phyloP scores from a whole-genome alignment of 2,113 vertebrate genomes.

The Ceyx margarethae region DNA sequence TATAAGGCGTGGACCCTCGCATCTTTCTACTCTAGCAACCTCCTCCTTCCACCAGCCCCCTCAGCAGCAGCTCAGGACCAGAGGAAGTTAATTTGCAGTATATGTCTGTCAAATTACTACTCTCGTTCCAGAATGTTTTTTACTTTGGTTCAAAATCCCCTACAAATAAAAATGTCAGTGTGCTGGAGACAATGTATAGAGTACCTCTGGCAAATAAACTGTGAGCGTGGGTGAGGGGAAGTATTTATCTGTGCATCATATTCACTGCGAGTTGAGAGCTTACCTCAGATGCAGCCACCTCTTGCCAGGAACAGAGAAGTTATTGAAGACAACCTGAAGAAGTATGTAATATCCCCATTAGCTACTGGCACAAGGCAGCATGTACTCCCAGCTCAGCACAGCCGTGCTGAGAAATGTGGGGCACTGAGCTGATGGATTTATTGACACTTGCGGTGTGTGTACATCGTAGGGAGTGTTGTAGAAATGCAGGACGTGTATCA shows the following conservation, averaged over 20 bases:
- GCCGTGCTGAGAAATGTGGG: rapidly evolving
- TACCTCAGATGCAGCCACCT: background rate
- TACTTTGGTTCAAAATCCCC: background rate
- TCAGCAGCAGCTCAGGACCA: background rate
- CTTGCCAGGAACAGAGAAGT: background rate
- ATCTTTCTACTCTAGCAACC: background rate
- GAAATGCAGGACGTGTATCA: background rate
- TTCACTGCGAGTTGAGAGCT: background rate
- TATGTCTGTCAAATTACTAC: background rate
- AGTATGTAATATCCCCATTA: background rate
- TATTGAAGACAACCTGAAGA: background rate
- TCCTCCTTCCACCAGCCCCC: background rate
- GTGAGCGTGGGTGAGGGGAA: background rate
- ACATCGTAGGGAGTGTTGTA: rapidly evolving
- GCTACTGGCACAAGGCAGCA: background rate
- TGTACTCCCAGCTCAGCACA: background rate
- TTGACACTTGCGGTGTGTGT: background rate
- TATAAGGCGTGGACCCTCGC: background rate
- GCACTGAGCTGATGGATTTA: background rate
- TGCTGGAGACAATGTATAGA: rapidly evolving
- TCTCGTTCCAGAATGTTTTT: background rate
- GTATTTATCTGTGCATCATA: background rate
- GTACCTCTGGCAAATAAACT: background rate
- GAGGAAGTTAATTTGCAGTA: background rate
- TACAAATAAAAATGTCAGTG: background rate